phyloP scores from a whole-genome alignment of 1,140 invertebrate species.

The Heliconius hermathena region DNA sequence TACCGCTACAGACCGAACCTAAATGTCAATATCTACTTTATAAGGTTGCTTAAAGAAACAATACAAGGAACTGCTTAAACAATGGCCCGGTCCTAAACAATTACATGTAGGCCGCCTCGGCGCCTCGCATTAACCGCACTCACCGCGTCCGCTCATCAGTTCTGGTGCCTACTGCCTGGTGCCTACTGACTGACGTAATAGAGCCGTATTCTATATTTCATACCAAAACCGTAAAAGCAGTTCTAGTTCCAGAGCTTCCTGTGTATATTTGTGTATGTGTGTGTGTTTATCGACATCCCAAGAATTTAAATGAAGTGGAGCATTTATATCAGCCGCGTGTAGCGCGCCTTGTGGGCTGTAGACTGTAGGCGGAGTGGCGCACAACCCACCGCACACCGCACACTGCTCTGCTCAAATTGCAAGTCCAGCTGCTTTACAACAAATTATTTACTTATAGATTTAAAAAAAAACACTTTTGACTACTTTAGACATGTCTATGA shows the following conservation, averaged over 20 bases:
- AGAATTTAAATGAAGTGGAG: slow-evolving; percentile 9
- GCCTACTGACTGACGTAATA: background rate
- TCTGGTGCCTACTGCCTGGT: no score
- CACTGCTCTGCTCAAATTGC: no score
- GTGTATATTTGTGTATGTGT: background rate
- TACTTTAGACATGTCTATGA: no score
- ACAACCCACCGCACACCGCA: no score
- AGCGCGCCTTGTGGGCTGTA: no score
- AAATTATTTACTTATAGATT: no score
- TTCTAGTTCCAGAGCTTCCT: background rate
- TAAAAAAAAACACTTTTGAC: no score
- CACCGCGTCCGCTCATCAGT: background rate
- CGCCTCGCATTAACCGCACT: no score
- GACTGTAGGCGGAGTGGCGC: no score
- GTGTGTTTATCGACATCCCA: background rate
- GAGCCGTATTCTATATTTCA: background rate
- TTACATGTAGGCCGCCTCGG: slow-evolving; percentile 13
- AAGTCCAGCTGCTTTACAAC: no score
- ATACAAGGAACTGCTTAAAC: slow-evolving; percentile 7
- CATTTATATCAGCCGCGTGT: background rate
- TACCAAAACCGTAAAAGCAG: background rate
- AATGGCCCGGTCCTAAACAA: background rate
- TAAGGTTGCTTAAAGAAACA: slow-evolving; percentile 17
- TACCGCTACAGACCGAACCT: slow-evolving; percentile 27
- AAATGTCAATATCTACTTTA: slow-evolving; percentile 42